Evolutionary conservation across 2,113 vertebrate species (phyloP), one percentile per base, ranked within the genome.

Genomic region (Pluvialis apricaria): DNA sequence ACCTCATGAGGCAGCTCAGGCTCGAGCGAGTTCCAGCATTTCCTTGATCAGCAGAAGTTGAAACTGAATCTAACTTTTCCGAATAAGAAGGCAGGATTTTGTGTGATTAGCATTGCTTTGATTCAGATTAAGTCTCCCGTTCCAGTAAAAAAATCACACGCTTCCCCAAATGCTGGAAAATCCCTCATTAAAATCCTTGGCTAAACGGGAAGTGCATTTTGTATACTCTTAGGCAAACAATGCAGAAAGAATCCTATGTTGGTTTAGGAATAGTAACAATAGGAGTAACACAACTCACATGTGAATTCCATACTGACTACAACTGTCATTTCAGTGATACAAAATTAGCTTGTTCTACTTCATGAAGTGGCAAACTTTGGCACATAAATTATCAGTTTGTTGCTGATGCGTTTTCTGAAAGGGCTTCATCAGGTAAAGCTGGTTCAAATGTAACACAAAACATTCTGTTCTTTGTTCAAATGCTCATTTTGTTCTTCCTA

Each of bases 161-260:
- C 76, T 96, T 96, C 78, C 91, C 61, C 66, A 92, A 77, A 82
- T 77, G 77, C 75, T 96, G 96, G 96, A 96, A 97, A 97, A 93
- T 89, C 95, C 93, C 91, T 88, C 47, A 61, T 61, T 82, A 92
- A 80, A 92, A 84, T 71, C 89, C 55, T 38, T 75, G 71, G 58
- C 38, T 82, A 89, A 95, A 93, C 10, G 78, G 80, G 78, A 96
- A 95, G 55, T 75, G 68, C 62, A 86, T 87, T 94, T 92, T 95
- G 71, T 95, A 28, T 82, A 89, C 68, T 88, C 61, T 90, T 73
- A 70, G 78, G 47, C 55, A 95, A 95, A 95, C 36, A 86, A 77
- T 88, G 77, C 49, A 79, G 81, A 86, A 92, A 93, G 49, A 87
- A 19, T 54, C 47, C 86, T 66, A 12, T 5, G 1, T 10, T 55